Evolutionary conservation across 2,888 invertebrate species (phyloP), one percentile per base, ranked within the genome.

Genomic region (Zygothrica quintamaculata): DNA sequence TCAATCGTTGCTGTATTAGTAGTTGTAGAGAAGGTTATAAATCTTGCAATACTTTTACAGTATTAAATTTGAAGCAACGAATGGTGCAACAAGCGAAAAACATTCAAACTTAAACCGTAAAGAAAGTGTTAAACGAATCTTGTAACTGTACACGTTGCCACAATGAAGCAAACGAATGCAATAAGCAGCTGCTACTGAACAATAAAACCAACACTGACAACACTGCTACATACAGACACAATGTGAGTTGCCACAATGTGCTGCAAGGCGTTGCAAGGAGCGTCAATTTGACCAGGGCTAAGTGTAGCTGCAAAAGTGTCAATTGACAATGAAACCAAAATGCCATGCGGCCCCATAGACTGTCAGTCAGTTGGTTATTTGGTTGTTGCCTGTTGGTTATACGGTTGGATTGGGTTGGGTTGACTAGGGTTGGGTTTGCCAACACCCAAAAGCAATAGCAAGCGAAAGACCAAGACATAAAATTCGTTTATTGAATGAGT

Each of bases 281-380:
- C n/a, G n/a, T n/a, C 29, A 25, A 48, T 39, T 48, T 62, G 64
- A 50, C 64, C 56, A 15, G 6, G 13, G 15, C 39, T 25, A 59
- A 59, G 53, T 72, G 66, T 62, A 67, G 57, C 36, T 67, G 61
- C 59, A 85, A 77, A 72, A 86, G 82, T 84, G 82, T 86, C 82
- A 84, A 86, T 84, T 84, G 82, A 86, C 84, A 86, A 80, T 84
- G 84, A 84, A 86, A 67, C 71, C 71, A 64, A 84, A 80, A 84
- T 77, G 64, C 62, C 60, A 71, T 56, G 56, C 53, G 44, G 55
- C 15, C 18, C 9, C 57, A 18, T 40, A 39, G 31, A 53, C 42
- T 48, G 13, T 13, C 46, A 33, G 31, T 33, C 48, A 39, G 22
- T n/a, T 26, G 6, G 48, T 34, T 37, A 5, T 40, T 8, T 25